Base-by-base conservation (phyloP, 2,113 vertebrate species). In the Prietella phreatophila region DNA sequence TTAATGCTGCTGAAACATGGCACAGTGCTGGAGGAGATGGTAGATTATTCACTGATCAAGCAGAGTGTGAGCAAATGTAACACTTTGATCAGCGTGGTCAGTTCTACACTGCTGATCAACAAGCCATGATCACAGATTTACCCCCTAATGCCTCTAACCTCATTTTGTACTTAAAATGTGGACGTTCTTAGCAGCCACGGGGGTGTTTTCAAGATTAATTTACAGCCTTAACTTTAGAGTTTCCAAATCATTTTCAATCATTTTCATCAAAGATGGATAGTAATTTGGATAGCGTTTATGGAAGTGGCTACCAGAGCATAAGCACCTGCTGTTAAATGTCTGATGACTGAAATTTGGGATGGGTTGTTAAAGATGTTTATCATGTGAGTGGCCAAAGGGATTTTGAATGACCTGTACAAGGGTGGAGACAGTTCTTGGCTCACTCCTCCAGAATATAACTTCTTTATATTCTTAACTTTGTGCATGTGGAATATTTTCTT, bases 1-100 rank as follows among this genome's bases (percentile, higher is more conserved):
- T 87, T 82, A 42, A 87, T 71, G 30, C 86, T 82, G 86, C 63
- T 87, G 42, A 79, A 82, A 87, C 86, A 73, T 58, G 33, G 63
- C 56, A 27, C 56, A 63, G 84, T 47, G 17, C 36, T 63, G 39
- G 71, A 85, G 71, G 71, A 75, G 55, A 42, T 75, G 69, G 55
- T 76, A 42, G 4, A 85, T 78, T 30, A 36, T 76, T 39, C 27
- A 85, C 53, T 58, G 69, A 85, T 85, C 84, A 42, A 76, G 67
- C 69, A 39, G 82, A 86, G 36, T 86, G 73, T 78, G 56, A 39
- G 27, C 30, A 73, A 63, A 47, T 30, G 25, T 47, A 47, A 6
- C 10, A 27, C 71, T 85, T 78, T 14, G 19, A 73, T 42, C 71
- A 73, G 73, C 10, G 10, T 76, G 73, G 73, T 47, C 73, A 76